Conservation (phyloP, 2,888 invertebrate genomes). For the Eilema sororculum region DNA sequence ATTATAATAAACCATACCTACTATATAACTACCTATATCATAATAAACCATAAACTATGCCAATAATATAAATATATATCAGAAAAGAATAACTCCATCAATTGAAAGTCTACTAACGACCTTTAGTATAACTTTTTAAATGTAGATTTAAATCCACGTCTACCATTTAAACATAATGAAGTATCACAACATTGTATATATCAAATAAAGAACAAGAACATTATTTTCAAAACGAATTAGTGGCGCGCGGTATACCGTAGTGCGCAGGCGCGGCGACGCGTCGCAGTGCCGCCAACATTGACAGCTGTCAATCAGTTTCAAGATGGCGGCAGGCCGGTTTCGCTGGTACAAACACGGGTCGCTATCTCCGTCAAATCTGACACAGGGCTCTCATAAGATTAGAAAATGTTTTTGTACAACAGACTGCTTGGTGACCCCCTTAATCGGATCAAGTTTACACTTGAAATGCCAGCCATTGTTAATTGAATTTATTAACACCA, state of each 20-base stretch:
- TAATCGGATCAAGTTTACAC: conserved; percentile 44
- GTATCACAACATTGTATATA: conserved; percentile 30
- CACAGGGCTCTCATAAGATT: conserved; percentile 57
- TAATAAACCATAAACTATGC: too few species aligned
- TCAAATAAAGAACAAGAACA: conserved; percentile 42
- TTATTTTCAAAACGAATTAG: conserved; percentile 73
- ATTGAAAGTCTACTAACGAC: background rate
- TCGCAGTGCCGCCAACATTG: conserved; percentile 85
- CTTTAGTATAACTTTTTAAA: background rate
- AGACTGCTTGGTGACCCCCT: conserved; percentile 47
- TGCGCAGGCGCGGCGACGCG: conserved; percentile 81
- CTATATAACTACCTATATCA: too few species aligned
- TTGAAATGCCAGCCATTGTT: conserved; percentile 43
- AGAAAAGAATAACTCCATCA: background rate
- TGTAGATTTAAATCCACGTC: conserved; percentile 14
- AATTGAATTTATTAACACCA: conserved; percentile 45
- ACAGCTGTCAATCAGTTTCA: conserved; percentile 87
- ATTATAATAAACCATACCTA: too few species aligned
- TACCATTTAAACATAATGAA: conserved; percentile 15
- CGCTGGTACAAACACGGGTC: conserved; percentile 59
- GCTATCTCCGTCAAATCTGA: conserved; percentile 72
- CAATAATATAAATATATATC: background rate
- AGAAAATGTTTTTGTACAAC: conserved; percentile 52
- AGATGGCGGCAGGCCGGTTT: conserved; percentile 84
- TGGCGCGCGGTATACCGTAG: conserved; percentile 66